phyloP scores from a whole-genome alignment of 1,140 invertebrate species.

The Antheraea mylitta region DNA sequence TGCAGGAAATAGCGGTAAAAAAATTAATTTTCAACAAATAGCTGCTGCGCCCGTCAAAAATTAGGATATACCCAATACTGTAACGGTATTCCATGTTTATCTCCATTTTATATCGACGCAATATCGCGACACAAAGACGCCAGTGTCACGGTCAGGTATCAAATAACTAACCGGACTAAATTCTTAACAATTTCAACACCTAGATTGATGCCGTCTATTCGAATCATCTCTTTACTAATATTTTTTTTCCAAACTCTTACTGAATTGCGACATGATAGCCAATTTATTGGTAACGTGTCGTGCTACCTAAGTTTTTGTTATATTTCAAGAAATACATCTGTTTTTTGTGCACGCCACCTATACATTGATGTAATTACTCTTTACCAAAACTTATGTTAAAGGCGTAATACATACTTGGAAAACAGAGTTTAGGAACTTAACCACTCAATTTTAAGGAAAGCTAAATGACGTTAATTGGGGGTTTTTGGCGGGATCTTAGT shows the following conservation, averaged over 20 bases:
- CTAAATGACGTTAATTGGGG: too few species aligned
- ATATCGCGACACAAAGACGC: neutral
- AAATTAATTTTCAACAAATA: slow-evolving; percentile 4
- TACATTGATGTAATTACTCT: too few species aligned
- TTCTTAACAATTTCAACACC: slow-evolving; percentile 3
- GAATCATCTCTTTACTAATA: slow-evolving; percentile 1
- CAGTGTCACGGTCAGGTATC: neutral
- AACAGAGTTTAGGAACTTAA: too few species aligned
- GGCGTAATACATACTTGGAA: too few species aligned
- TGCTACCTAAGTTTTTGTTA: neutral
- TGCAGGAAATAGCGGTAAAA: slow-evolving; percentile 3
- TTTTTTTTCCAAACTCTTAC: neutral
- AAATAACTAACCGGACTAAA: slow-evolving; percentile 3
- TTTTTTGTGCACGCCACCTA: too few species aligned
- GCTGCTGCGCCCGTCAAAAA: neutral
- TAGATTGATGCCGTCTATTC: neutral
- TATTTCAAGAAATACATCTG: neutral
- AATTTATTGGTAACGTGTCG: neutral
- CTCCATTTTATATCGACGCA: neutral
- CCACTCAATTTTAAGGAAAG: too few species aligned
- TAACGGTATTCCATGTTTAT: neutral
- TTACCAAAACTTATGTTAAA: too few species aligned
- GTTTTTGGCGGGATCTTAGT: too few species aligned
- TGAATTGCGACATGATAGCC: neutral
- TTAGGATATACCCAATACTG: neutral